Conservation (phyloP, 2,888 invertebrate species). For the Phalangium opilio region DNA sequence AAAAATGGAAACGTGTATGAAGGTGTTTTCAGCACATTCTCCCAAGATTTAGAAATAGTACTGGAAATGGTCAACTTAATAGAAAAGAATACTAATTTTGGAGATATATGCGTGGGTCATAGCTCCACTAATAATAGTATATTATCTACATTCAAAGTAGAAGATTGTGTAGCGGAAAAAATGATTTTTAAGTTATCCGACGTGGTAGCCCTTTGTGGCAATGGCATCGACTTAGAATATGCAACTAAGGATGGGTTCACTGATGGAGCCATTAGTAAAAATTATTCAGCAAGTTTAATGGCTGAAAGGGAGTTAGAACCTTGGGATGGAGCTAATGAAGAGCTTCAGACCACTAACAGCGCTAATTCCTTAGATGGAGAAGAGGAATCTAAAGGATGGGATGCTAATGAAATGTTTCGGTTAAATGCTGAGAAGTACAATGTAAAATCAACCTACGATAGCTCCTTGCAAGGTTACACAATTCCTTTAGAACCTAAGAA, state of each 20-base stretch:
- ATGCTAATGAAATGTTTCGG: constrained; percentile 89
- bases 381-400: constrained; percentile 64
- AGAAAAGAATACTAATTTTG: too few species aligned
- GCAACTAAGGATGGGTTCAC: constrained; percentile 61
- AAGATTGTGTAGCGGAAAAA: constrained; percentile 57
- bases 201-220: constrained; percentile 63
- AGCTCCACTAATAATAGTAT: too few species aligned
- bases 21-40: too few species aligned
- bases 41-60: too few species aligned
- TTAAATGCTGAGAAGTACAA: constrained; percentile 84
- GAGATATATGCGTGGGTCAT: too few species aligned
- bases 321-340: constrained; percentile 47
- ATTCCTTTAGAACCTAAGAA: constrained; percentile 69
- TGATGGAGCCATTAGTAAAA: constrained; percentile 73
- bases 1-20: too few species aligned
- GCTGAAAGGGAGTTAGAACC: constrained; percentile 65
- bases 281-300: constrained; percentile 47
- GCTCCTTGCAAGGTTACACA: constrained; percentile 80
- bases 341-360: constrained; percentile 5
- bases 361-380: constrained; percentile 9
- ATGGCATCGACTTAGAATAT: constrained; percentile 74
- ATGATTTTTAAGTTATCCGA: constrained; percentile 67
- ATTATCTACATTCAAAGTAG: too few species aligned
- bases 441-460: constrained; percentile 80
- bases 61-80: too few species aligned